These are phyloP conservation scores for Theristicus caerulescens DNA, from an alignment of 2,113 vertebrate species.

Conservation along the genomic window DNA sequence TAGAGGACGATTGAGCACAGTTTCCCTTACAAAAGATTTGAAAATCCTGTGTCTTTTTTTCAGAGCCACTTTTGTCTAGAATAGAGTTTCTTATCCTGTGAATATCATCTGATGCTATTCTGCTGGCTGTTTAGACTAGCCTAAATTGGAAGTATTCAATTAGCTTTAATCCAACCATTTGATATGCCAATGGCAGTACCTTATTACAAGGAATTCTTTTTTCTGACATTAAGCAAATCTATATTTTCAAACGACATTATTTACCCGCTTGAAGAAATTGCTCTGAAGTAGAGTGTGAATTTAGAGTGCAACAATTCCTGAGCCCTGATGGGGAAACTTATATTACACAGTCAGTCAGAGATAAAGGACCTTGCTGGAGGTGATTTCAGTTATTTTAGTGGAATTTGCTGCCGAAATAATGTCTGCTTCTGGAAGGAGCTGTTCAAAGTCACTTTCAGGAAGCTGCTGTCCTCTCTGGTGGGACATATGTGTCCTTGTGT, in stretches of 20 bases:
- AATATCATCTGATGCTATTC: neutral
- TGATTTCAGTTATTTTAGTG: neutral
- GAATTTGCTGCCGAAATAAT: neutral
- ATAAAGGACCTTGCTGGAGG: neutral
- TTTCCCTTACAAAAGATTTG: neutral
- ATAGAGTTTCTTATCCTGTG: neutral
- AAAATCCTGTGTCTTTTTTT: neutral
- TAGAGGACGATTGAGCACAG: neutral
- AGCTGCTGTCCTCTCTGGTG: neutral
- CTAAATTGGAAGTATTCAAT: neutral
- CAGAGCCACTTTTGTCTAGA: neutral
- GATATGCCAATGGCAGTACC: neutral
- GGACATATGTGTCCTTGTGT: neutral
- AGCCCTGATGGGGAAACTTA: neutral
- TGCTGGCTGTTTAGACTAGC: neutral
- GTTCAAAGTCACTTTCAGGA: neutral
- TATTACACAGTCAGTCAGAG: neutral
- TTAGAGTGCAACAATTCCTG: neutral
- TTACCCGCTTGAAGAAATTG: neutral
- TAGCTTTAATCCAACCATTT: neutral
- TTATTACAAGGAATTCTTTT: neutral
- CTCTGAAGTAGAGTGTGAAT: neutral
- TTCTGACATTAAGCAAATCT: neutral
- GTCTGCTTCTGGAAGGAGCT: neutral
- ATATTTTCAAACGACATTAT: neutral